Base-by-base conservation (phyloP, 1,140 invertebrate species). In the Drosophila nebulosa region DNA sequence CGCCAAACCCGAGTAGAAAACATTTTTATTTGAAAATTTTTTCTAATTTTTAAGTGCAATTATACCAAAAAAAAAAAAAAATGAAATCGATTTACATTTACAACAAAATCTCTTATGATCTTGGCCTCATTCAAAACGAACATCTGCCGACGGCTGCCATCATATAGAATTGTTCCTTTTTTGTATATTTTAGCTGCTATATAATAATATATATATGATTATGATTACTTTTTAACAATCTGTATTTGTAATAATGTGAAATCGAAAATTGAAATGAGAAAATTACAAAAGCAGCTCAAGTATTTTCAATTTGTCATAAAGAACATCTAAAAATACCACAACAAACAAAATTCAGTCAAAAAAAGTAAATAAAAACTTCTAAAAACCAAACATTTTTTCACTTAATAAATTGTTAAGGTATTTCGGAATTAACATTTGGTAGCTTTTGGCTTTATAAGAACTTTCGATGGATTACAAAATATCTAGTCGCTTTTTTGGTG, bases 91-190 rank as follows among this genome's bases (percentile, higher is more conserved):
- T 88, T 88, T 88, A 88, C 83, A 88, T 88, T 89, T 83, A 89
- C 58, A 68, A 12, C 21, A 27, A 68, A 78, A 75, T 72, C 26
- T 70, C 24, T 72, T 81, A 86, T 86, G 81, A 52, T 64, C 46
- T 14, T 46, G 39, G 66, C 80, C 72, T 59, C 46, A 27, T 22
- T 30, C 51, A 59, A 56, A 26, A 36, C 18, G 5, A 86, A 67
- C 73, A 80, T 46, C 80, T 6, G 53, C 50, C 50, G 30, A 30
- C 18, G 60, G 64, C 42, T 81, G 84, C 74, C 30, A 57, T 61
- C 84, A 88, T 79, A 88, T 46, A 46, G 39, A 84, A 79, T 77
- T 88, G 83, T 88, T 88, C 83, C 83, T 88, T 88, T 86, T 88
- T 88, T 88, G 83, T 88, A 88, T 88, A 88, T 88, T 79, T 81